These are phyloP conservation scores for Thaumatotibia leucotreta DNA, from an alignment of 1,140 invertebrate genomes.

Conservation along the genomic window DNA sequence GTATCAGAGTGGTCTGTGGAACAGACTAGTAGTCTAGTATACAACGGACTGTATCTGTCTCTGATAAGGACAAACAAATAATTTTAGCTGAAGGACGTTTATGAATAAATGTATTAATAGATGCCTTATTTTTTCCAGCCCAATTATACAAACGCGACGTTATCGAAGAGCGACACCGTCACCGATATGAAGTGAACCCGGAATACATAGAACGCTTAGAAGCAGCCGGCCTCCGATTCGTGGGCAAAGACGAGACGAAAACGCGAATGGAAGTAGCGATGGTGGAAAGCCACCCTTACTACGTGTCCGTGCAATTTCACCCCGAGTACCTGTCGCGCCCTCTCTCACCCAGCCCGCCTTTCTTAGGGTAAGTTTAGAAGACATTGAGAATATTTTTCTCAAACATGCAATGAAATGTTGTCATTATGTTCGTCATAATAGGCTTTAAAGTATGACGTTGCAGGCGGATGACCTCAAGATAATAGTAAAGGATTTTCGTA, in stretches of 20 bases:
- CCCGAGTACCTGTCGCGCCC: slow-evolving; percentile 98
- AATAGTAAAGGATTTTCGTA: too few species aligned
- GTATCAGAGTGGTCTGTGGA: too few species aligned
- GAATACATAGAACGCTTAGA: slow-evolving; percentile 88
- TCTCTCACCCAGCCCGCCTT: slow-evolving; percentile 95
- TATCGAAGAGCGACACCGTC: slow-evolving; percentile 97
- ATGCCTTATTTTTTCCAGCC: slow-evolving; percentile 79
- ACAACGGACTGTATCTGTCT: too few species aligned
- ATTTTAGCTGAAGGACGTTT: too few species aligned
- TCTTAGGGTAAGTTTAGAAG: slow-evolving; percentile 87
- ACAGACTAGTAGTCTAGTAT: too few species aligned
- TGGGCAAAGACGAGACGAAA: slow-evolving; percentile 86
- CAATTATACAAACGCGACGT: slow-evolving; percentile 89
- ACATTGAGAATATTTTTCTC: too few species aligned
- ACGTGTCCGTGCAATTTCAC: slow-evolving; percentile 97
- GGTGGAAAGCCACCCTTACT: slow-evolving; percentile 90
- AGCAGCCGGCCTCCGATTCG: slow-evolving; percentile 91
- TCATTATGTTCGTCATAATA: too few species aligned
- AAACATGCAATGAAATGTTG: too few species aligned
- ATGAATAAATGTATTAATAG: too few species aligned
- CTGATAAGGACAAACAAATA: too few species aligned
- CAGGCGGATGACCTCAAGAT: too few species aligned
- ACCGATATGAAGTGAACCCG: slow-evolving; percentile 97
- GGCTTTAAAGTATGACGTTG: too few species aligned
- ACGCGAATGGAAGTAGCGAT: slow-evolving; percentile 92